Evolutionary conservation across 2,888 invertebrate species (phyloP).

Genomic region (Metalampra italica): DNA sequence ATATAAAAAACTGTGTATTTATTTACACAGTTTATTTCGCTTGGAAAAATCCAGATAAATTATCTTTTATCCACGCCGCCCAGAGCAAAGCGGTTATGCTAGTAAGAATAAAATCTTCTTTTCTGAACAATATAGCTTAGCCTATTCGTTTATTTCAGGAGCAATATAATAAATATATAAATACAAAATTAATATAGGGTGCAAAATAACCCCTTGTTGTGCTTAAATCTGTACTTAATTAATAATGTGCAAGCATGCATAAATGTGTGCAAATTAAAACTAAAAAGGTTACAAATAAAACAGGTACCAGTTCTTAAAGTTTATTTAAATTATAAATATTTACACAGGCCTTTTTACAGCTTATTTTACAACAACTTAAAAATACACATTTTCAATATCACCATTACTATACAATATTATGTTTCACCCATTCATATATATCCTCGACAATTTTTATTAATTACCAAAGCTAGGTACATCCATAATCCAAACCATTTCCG

Average conservation of each 20-base stretch:
- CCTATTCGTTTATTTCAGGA: too few relatives aligned
- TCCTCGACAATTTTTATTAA: constrained; percentile 3
- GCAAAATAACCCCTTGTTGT: neutral
- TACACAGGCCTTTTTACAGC: constrained; percentile 62
- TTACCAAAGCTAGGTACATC: constrained; percentile 10
- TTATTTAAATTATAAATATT: constrained; percentile 61
- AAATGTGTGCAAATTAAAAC: constrained; percentile 26
- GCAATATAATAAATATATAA: neutral
- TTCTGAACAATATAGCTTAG: too few relatives aligned
- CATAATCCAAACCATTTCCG: constrained; percentile 21
- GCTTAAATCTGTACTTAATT: neutral
- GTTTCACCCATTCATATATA: neutral
- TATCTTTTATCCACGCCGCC: too few relatives aligned
- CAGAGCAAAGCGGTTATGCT: too few relatives aligned
- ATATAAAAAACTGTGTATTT: too few relatives aligned
- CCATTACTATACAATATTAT: constrained; percentile 26
- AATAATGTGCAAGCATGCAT: constrained; percentile 33
- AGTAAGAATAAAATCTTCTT: too few relatives aligned
- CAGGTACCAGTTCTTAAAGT: constrained; percentile 48
- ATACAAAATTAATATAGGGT: neutral
- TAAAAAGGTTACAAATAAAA: constrained; percentile 55
- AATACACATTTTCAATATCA: constrained; percentile 10
- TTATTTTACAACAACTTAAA: constrained; percentile 36
- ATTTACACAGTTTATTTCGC: too few relatives aligned
- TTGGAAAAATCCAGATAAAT: too few relatives aligned